Base-by-base conservation (phyloP, 2,888 invertebrate species). In the Hypercompe scribonia region DNA sequence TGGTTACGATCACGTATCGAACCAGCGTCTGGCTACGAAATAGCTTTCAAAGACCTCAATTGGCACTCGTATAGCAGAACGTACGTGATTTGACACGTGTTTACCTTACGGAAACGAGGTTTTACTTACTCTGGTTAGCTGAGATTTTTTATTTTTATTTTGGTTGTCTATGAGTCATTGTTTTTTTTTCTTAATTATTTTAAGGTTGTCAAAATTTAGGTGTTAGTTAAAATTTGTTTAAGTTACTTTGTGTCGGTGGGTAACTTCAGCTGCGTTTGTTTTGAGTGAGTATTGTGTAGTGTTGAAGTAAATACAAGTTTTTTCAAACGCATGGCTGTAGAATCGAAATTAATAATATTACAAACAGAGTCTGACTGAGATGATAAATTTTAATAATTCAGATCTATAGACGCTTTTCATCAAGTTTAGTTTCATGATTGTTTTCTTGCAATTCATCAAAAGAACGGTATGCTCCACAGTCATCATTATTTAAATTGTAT, bases 1-100 rank as follows among this genome's bases (percentile, higher is more conserved):
- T 81, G 80, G 81, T 68, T 77, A 80, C 73, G 65, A 75, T 80
- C 89, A 87, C 86, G 86, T 84, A 88, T 89, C 85, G 90, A 90
- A 73, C 83, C 84, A 87, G 84, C 78, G 86, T 84, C 72, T 50
- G 42, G 28, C 71, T 72, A 67, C 68, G 64, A 71, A 66, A 58
- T 69, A 39, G 18, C 64, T n/a, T 42, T 42, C 28, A 42, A 65
- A 50, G 36, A 46, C 21, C 24, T 50, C 70, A 67, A 54, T 42
- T 50, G 36, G 13, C 65, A 70, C 61, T 65, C 31, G 54, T 65
- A 24, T 31, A 24, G 33, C n/a, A 42, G n/a, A 18, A 24, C 4
- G 46, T 68, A 65, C 65, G 74, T 68, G 68, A 68, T 36, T 33
- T 50, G 13, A 33, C 66, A 67, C 58, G 58, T 11, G 58, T 71